phyloP scores from a whole-genome alignment of 2,888 invertebrate genomes.

The Drosophila phalerata region DNA sequence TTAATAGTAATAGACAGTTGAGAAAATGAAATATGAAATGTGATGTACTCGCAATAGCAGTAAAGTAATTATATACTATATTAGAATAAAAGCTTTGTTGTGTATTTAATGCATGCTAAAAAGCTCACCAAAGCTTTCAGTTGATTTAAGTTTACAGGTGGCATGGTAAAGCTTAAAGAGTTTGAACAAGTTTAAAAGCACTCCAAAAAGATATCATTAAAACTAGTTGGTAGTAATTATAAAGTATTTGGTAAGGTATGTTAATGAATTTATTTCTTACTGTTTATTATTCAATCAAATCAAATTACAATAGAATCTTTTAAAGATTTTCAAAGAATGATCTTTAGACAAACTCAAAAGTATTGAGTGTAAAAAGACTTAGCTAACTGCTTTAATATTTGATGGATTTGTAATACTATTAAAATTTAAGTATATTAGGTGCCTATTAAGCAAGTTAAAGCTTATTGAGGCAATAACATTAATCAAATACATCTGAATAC shows the following conservation, averaged over 20 bases:
- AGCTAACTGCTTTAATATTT: not conserved
- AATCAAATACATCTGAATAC: not conserved
- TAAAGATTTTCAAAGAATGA: no score
- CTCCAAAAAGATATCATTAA: no score
- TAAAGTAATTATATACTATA: no score
- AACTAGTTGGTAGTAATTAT: no score
- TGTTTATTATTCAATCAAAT: no score
- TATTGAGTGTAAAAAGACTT: not conserved
- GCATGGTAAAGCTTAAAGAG: not conserved
- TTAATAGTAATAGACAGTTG: conserved; percentile 5
- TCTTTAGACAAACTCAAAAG: no score
- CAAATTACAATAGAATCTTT: no score
- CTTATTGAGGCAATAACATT: not conserved
- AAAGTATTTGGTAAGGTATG: no score
- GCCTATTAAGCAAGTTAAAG: not conserved
- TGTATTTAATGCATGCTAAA: not conserved
- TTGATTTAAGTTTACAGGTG: not conserved
- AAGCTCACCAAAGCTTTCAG: not conserved
- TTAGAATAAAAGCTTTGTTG: not conserved
- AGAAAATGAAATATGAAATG: no score
- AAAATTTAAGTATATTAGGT: not conserved
- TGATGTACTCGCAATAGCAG: no score
- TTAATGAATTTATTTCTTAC: no score
- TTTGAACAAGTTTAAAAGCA: no score
- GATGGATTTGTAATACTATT: not conserved